phyloP scores from a whole-genome alignment of 2,113 vertebrate species.

The Laterallus jamaicensis region DNA sequence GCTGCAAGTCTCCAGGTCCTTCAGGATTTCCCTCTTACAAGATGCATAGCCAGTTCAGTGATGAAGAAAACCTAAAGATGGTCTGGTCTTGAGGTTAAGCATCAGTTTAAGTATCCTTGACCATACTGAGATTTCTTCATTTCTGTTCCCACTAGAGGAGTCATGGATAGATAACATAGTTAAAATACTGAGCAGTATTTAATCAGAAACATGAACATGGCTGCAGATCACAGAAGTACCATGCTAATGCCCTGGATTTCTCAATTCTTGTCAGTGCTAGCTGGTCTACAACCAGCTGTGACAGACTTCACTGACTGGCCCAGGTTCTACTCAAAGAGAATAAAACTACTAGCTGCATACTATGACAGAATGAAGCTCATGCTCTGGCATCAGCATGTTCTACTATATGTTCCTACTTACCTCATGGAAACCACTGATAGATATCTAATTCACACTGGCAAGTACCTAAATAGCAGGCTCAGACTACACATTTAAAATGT shows the following conservation, averaged over 20 bases:
- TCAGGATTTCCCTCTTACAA: not conserved
- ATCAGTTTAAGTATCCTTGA: not conserved
- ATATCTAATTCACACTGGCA: not conserved
- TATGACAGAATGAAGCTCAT: fast-evolving
- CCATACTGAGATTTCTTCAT: not conserved
- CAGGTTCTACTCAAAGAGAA: not conserved
- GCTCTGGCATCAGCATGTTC: not conserved
- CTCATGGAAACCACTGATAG: not conserved
- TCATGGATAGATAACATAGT: not conserved
- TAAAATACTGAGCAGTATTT: not conserved
- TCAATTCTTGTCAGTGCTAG: not conserved
- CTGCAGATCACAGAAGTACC: not conserved
- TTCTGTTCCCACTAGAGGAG: not conserved
- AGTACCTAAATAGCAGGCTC: not conserved
- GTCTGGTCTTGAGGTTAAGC: not conserved
- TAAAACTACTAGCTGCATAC: not conserved
- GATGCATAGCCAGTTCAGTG: not conserved
- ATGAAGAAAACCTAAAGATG: not conserved
- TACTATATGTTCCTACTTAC: not conserved
- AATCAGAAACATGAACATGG: not conserved
- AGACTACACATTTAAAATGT: not conserved
- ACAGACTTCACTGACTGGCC: not conserved
- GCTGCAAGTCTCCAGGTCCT: not conserved
- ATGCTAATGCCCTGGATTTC: not conserved
- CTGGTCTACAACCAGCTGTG: not conserved